Conservation (phyloP, 1,140 invertebrate genomes). For the Bombus sibiricus region DNA sequence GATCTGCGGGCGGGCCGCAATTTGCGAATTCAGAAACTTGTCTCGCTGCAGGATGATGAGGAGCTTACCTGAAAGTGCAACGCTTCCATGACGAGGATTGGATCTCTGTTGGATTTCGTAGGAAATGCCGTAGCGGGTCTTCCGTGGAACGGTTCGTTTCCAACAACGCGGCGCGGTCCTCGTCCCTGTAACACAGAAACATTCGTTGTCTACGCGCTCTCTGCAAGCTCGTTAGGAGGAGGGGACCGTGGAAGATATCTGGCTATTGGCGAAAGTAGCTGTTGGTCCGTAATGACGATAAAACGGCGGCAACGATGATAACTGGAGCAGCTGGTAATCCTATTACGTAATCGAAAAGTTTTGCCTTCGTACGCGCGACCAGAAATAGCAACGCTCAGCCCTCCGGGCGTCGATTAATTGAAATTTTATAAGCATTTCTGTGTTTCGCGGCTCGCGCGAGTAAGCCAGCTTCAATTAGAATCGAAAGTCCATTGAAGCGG, state of each 20-base stretch:
- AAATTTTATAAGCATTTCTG: constrained; percentile 2
- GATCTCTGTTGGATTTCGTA: constrained; percentile 1
- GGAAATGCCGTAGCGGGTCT: background rate
- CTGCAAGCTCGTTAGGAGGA: background rate
- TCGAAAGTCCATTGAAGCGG: background rate
- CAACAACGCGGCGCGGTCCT: background rate
- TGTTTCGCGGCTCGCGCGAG: background rate
- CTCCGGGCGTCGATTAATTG: background rate
- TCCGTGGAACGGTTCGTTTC: background rate
- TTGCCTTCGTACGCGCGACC: background rate
- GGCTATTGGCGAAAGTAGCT: background rate
- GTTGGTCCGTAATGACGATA: background rate
- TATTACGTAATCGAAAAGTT: constrained; percentile 19
- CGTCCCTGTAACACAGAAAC: background rate
- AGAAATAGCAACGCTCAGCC: background rate
- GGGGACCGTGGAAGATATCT: no score
- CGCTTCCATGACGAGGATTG: constrained; percentile 31
- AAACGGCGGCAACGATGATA: background rate
- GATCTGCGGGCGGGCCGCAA: background rate
- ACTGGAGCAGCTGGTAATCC: constrained; percentile 6
- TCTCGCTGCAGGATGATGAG: constrained; percentile 6
- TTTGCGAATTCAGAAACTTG: constrained; percentile 25
- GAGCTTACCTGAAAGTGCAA: constrained; percentile 30
- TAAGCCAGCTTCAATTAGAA: constrained; percentile 12
- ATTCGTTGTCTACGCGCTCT: background rate